A percentile compares a stretch with the other conserved stretches of the same genome.
Evolutionary conservation across 2,888 invertebrate species (phyloP).

Genomic region (Drosophila ustulata): DNA sequence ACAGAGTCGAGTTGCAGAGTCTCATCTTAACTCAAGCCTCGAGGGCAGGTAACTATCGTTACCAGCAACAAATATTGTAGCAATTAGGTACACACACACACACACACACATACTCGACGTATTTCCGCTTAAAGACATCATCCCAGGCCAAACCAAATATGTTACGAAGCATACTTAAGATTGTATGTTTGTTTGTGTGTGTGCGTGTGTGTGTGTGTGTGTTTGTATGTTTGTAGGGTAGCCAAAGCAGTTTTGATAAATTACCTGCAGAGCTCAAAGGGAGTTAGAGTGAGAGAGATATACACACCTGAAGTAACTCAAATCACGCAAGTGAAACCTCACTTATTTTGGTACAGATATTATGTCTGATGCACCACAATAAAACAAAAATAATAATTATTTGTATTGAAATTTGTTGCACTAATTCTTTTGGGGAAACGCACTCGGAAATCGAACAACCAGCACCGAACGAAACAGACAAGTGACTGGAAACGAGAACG

Average conservation of each 20-base stretch:
- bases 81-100: slow-evolving; percentile 13
- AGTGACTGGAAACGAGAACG: slow-evolving; percentile 60
- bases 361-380: not conserved
- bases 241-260: slow-evolving; percentile 15
- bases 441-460: slow-evolving; percentile 38
- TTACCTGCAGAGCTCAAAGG: slow-evolving; percentile 22
- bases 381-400: slow-evolving; percentile 33
- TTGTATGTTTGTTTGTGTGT: slow-evolving; percentile 1
- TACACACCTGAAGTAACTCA: slow-evolving; percentile 8
- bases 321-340: slow-evolving; percentile 7
- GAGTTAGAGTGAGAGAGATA: not conserved
- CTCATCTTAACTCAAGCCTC: slow-evolving; percentile 11
- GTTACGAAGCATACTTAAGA: slow-evolving; percentile 41
- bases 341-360: slow-evolving; percentile 8
- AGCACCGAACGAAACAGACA: slow-evolving; percentile 47
- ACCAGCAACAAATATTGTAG: slow-evolving; percentile 34
- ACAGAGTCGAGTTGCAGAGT: slow-evolving; percentile 28
- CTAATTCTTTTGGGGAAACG: slow-evolving; percentile 24
- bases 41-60: slow-evolving; percentile 44
- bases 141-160: slow-evolving; percentile 41
- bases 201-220: not conserved
- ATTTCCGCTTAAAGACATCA: slow-evolving; percentile 44
- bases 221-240: slow-evolving; percentile 27
- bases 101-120: slow-evolving; percentile 23
- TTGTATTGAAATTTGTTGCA: slow-evolving; percentile 31